phyloP scores from a whole-genome alignment of 2,797 vertebrate species.

The Gobionotothen gibberifrons region DNA sequence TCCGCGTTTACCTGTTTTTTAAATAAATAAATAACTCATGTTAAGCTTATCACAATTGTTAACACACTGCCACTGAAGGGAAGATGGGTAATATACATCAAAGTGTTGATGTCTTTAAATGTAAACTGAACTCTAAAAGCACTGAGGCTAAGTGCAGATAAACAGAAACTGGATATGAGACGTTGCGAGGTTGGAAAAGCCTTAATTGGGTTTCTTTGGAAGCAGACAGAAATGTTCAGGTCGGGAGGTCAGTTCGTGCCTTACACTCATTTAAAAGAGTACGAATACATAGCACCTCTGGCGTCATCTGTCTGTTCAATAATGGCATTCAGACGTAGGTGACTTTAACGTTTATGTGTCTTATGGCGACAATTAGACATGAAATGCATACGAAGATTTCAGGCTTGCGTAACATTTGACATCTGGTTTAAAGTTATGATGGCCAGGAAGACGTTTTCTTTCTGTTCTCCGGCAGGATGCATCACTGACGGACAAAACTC shows the following conservation, averaged over 20 bases:
- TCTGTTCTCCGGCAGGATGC: background rate
- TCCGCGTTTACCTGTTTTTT: no score
- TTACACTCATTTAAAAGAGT: background rate
- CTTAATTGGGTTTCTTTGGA: slow-evolving; percentile 46
- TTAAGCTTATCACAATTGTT: no score
- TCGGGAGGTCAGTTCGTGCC: slow-evolving; percentile 21
- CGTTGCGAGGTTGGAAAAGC: background rate
- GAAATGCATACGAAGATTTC: background rate
- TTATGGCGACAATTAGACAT: background rate
- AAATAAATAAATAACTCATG: no score
- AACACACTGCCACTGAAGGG: no score
- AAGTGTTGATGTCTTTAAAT: background rate
- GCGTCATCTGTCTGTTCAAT: background rate
- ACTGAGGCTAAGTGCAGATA: background rate
- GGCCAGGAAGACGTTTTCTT: background rate
- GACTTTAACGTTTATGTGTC: background rate
- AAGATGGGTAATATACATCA: background rate
- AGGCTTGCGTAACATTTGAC: no score
- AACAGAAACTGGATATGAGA: slow-evolving; percentile 23
- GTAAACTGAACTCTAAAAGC: background rate
- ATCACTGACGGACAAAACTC: background rate
- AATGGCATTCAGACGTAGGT: background rate
- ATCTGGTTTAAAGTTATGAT: background rate
- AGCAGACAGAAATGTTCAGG: slow-evolving; percentile 18
- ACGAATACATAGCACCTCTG: background rate